These are phyloP conservation scores for Tenthredo scrophulariae DNA, from an alignment of 2,888 invertebrate species.

Conservation along the genomic window DNA sequence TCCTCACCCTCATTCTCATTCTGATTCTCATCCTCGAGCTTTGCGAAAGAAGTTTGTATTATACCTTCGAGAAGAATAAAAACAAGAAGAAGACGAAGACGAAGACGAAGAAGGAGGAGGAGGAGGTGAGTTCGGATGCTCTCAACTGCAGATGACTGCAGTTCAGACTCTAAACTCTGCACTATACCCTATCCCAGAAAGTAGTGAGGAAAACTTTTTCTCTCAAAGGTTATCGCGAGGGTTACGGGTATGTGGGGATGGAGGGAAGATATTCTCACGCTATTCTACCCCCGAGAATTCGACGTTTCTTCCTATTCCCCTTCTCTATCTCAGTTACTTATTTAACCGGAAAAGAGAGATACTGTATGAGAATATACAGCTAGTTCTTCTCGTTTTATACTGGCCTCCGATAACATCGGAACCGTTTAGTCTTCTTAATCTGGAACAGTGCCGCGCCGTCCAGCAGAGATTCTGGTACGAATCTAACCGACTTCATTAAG, in stretches of 20 bases:
- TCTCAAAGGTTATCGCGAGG: neutral
- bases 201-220: neutral
- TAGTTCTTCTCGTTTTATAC: neutral
- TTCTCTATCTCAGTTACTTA: neutral
- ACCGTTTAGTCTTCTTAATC: conserved; percentile 25
- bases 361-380: conserved; percentile 9
- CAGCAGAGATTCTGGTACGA: neutral
- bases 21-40: neutral
- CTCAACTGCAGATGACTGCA: conserved; percentile 22
- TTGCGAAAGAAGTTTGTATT: conserved; percentile 31
- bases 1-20: neutral
- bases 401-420: neutral
- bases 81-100: neutral
- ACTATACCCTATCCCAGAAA: neutral
- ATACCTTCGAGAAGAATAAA: conserved; percentile 19
- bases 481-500: neutral
- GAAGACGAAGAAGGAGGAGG: no score
- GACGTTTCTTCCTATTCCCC: neutral
- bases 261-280: conserved; percentile 20
- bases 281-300: conserved; percentile 23
- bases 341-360: conserved; percentile 23
- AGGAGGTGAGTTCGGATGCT: neutral
- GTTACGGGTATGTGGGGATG: neutral
- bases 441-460: neutral
- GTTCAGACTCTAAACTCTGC: neutral